Evolutionary conservation across 2,888 invertebrate genomes (phyloP).

Genomic region (Aricia artaxerxes): DNA sequence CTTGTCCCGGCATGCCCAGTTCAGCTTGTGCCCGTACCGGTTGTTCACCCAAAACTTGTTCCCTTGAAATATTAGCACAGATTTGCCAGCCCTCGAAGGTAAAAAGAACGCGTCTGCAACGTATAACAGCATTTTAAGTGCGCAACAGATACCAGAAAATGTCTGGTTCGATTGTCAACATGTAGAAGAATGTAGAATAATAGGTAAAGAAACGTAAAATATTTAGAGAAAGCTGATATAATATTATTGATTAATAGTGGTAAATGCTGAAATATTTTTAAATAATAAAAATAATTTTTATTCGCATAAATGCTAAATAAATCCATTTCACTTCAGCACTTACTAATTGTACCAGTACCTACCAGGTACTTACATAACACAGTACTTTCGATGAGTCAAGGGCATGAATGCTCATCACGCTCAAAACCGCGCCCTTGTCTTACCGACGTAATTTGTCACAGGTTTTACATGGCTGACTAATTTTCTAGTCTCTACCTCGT

Average conservation of each 20-base stretch:
- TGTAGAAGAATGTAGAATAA: background rate
- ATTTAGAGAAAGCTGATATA: too few species aligned
- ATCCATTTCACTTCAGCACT: background rate
- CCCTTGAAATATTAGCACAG: slow-evolving; percentile 67
- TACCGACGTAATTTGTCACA: too few species aligned
- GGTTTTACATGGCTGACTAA: background rate
- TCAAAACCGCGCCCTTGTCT: too few species aligned
- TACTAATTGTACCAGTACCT: too few species aligned
- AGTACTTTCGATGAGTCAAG: background rate
- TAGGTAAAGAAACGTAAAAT: too few species aligned
- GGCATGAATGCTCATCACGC: background rate
- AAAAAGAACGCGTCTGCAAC: slow-evolving; percentile 69
- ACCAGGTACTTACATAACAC: too few species aligned
- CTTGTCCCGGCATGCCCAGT: slow-evolving; percentile 76
- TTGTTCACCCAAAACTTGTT: slow-evolving; percentile 78
- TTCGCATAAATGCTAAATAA: background rate
- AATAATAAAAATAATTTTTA: background rate
- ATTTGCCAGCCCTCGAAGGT: slow-evolving; percentile 73
- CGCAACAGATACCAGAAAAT: background rate
- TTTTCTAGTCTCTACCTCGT: background rate
- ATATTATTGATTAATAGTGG: too few species aligned
- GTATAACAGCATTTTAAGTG: slow-evolving; percentile 43
- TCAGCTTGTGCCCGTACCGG: slow-evolving; percentile 69
- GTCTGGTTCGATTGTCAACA: background rate
- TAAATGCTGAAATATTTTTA: too few species aligned